phyloP scores from a whole-genome alignment of 2,113 vertebrate species.

The Serranochromis macrocephalus region DNA sequence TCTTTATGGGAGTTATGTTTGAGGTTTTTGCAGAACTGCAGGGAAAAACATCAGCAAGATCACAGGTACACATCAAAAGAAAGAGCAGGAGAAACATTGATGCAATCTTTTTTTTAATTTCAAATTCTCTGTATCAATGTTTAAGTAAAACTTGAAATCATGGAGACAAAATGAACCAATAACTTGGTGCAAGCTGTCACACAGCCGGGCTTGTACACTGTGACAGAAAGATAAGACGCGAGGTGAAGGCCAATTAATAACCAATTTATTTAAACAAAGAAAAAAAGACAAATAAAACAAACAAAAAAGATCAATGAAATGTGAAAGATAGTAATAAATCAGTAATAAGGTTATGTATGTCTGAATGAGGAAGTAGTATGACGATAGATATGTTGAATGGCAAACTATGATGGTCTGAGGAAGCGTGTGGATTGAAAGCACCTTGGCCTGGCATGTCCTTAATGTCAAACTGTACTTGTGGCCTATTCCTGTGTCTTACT shows the following conservation, averaged over 20 bases:
- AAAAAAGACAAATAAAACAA: not conserved
- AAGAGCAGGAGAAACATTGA: not conserved
- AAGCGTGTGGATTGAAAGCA: not conserved
- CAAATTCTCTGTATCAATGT: not conserved
- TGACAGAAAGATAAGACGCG: not conserved
- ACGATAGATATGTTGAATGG: not conserved
- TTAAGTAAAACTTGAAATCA: not conserved
- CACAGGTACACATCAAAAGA: not conserved
- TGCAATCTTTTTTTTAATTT: not conserved
- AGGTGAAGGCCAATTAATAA: not conserved
- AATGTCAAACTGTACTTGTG: not conserved
- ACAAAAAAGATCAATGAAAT: not conserved
- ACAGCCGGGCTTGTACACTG: not conserved
- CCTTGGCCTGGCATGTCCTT: not conserved
- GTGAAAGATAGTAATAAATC: not conserved
- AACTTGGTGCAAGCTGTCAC: not conserved
- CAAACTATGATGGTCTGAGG: not conserved
- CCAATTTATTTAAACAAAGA: not conserved
- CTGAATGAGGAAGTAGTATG: not conserved
- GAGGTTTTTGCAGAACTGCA: not conserved
- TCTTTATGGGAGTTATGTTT: not conserved
- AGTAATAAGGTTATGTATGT: not conserved
- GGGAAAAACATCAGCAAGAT: not conserved
- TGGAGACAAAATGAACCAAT: not conserved
- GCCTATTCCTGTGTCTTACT: not conserved